Evolutionary conservation across 2,113 vertebrate species (phyloP), one percentile per base, ranked within the genome.

Genomic region (Varanus komodoensis): DNA sequence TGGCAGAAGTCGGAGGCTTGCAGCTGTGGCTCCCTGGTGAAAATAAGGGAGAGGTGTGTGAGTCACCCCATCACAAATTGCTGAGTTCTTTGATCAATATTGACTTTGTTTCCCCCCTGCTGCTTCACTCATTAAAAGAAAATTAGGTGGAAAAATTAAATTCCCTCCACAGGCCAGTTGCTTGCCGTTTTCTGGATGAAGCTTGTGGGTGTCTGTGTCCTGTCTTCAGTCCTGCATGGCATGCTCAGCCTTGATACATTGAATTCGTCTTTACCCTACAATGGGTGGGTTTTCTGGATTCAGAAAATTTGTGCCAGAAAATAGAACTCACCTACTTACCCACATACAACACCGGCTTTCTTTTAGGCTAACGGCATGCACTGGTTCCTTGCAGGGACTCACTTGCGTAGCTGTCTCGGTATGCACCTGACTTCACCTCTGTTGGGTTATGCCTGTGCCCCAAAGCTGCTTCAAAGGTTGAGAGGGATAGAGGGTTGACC

Each of bases 41-140:
- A 64, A 38, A 64, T 75, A 67, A 78, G 38, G 75, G 34, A 44
- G 8, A 52, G 29, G 14, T 17, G 69, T 32, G 38, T 77, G 82
- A 84, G 73, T 84, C 71, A 67, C 38, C 44, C 50, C 52, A n/a
- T 67, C 44, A 38, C 81, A 84, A 19, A 64, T 54, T 84, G 71
- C 38, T 25, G 25, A 32, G 54, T 6, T 74, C 44, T 89, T 75
- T 34, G 83, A 61, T 74, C 69, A 89, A 67, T 82, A 84, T 75
- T 83, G 71, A 29, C 71, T 77, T 25, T 23, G 80, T 54, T 29
- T 78, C 27, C 48, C 54, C 23, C 34, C 38, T 6, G 6, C 38
- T 67, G 69, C 12, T 54, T 19, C 52, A 78, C 61, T 57, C 57
- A 89, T 89, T 32, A 89, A 89, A 89, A 25, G 8, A 38, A 89